Conservation (phyloP, 2,113 vertebrate species). For the Ceyx cyanopectus region DNA sequence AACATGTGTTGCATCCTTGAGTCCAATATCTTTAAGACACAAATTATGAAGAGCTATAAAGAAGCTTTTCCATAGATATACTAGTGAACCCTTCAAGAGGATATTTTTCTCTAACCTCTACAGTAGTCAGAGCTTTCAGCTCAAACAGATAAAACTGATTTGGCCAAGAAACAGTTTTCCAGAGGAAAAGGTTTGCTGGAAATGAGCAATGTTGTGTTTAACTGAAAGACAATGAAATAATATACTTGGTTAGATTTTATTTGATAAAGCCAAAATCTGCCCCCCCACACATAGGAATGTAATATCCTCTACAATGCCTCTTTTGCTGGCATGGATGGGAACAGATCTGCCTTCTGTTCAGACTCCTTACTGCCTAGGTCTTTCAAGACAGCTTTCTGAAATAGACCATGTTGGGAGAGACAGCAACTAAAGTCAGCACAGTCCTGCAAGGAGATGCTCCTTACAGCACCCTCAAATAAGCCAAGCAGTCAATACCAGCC, state of each 20-base stretch:
- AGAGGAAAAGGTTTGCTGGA: not conserved
- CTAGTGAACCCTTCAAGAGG: not conserved
- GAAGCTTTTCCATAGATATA: not conserved
- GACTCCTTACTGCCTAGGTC: too few species aligned
- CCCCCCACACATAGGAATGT: not conserved
- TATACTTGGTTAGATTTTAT: not conserved
- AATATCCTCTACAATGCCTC: too few species aligned
- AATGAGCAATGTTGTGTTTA: not conserved
- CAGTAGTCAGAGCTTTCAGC: not conserved
- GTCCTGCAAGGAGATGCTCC: too few species aligned
- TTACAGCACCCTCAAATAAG: too few species aligned
- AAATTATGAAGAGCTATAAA: not conserved
- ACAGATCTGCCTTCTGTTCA: too few species aligned
- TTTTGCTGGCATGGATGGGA: too few species aligned
- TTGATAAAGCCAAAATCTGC: not conserved
- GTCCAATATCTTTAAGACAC: not conserved
- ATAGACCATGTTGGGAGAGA: too few species aligned
- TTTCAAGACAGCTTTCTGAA: too few species aligned
- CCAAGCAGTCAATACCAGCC: too few species aligned
- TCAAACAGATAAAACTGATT: not conserved
- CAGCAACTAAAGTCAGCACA: too few species aligned
- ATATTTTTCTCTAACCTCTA: not conserved
- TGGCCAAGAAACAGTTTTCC: not conserved
- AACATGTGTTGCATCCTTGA: not conserved
- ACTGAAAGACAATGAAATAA: not conserved